Percentiles rank a stretch among this genome's conserved stretches.
Conservation (phyloP, 2,113 vertebrate species). For the Meriones unguiculatus region DNA sequence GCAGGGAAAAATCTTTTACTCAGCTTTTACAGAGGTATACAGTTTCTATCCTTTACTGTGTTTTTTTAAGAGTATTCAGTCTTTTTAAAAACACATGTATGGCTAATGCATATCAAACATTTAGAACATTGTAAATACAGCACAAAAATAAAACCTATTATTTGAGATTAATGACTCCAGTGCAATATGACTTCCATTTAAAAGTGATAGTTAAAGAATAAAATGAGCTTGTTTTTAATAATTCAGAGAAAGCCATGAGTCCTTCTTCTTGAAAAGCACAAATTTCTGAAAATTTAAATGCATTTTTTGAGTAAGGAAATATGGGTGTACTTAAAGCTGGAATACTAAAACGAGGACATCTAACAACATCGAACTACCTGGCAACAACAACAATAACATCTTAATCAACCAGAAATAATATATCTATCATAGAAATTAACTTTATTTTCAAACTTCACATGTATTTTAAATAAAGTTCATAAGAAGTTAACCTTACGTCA, state of each 20-base stretch:
- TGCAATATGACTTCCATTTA: slow-evolving; percentile 4
- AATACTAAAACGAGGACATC: not conserved
- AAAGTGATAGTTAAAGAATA: not conserved
- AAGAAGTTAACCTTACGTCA: slow-evolving; percentile 60
- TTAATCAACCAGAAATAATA: slow-evolving; percentile 24
- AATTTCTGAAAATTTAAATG: slow-evolving; percentile 45
- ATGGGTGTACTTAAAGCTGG: not conserved
- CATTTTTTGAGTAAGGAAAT: not conserved
- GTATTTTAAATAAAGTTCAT: slow-evolving; percentile 64
- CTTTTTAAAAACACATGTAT: slow-evolving; percentile 28
- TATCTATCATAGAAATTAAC: not conserved
- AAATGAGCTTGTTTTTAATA: not conserved
- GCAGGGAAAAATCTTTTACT: slow-evolving; percentile 9
- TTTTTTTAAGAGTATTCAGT: slow-evolving; percentile 11
- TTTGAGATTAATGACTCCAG: slow-evolving; percentile 30
- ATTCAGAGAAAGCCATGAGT: not conserved
- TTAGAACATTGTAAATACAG: slow-evolving; percentile 8
- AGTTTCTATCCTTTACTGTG: slow-evolving; percentile 31
- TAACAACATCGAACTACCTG: not conserved
- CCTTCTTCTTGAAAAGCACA: not conserved
- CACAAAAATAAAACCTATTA: not conserved
- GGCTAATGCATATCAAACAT: not conserved
- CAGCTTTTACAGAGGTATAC: slow-evolving; percentile 12
- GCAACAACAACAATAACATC: not conserved
- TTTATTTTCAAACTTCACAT: slow-evolving; percentile 53